Evolutionary conservation across 2,797 vertebrate species (phyloP).

Genomic region (Orientallactaga sibirica): DNA sequence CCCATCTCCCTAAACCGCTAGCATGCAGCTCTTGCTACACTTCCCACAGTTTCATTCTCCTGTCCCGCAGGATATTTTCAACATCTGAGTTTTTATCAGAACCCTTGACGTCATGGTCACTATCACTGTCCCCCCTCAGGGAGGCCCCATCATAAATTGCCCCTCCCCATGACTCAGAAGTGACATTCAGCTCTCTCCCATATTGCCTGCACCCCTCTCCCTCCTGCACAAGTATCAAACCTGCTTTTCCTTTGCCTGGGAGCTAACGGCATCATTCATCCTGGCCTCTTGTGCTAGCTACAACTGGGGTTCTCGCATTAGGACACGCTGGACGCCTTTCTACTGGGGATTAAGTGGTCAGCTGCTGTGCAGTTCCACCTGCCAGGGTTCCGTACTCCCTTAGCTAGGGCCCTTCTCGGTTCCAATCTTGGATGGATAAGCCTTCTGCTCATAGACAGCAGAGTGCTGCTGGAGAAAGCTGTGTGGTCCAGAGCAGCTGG

Average conservation of each 20-base stretch:
- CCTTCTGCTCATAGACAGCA: neutral
- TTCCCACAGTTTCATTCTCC: neutral
- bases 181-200: neutral
- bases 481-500: neutral
- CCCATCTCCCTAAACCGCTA: neutral
- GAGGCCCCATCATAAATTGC: neutral
- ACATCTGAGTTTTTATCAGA: neutral
- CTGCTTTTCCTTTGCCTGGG: neutral
- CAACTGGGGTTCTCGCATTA: neutral
- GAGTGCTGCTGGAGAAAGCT: neutral
- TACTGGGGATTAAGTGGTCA: neutral
- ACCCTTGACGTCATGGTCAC: neutral
- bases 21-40: neutral
- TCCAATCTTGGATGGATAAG: neutral
- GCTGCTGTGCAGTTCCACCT: neutral
- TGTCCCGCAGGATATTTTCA: neutral
- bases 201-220: neutral
- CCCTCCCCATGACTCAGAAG: neutral
- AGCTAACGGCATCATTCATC: neutral
- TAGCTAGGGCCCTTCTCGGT: neutral
- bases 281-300: neutral
- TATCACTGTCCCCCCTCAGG: accelerated
- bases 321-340: neutral
- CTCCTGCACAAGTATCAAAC: neutral
- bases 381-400: neutral